Evolutionary conservation across 2,888 invertebrate species (phyloP).

Genomic region (Sycophila texana): DNA sequence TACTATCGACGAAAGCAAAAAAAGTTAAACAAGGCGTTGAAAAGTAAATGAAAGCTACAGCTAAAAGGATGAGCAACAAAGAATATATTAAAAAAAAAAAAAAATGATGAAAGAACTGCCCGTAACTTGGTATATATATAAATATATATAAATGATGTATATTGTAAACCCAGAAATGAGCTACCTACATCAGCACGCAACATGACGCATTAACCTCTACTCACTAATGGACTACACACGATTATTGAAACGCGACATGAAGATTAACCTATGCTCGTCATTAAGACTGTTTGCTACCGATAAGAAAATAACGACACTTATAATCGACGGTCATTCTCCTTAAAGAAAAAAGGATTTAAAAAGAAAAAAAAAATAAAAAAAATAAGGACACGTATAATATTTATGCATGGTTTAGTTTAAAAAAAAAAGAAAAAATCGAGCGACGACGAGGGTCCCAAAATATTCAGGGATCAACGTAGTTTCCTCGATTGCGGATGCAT

Average conservation of each 20-base stretch:
- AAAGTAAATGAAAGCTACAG: conserved; percentile 19
- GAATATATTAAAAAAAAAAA: conserved; percentile 38
- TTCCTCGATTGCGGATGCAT: conserved; percentile 71
- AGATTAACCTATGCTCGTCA: conserved; percentile 73
- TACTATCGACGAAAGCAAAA: conserved; percentile 22
- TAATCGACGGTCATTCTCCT: conserved; percentile 63
- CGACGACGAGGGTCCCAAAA: conserved; percentile 27
- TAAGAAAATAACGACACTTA: conserved; percentile 70
- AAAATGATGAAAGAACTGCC: conserved; percentile 48
- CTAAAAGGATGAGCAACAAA: conserved; percentile 25
- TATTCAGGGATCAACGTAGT: conserved; percentile 53
- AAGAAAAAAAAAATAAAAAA: conserved; percentile 61
- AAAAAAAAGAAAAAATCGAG: conserved; percentile 53
- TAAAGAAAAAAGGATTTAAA: conserved; percentile 54
- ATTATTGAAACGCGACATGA: conserved; percentile 72
- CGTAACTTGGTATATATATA: conserved; percentile 50
- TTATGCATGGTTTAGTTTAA: conserved; percentile 74
- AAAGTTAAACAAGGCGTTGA: conserved; percentile 42
- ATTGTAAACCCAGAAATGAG: conserved; percentile 64
- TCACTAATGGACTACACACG: conserved; percentile 72
- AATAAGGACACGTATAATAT: conserved; percentile 73
- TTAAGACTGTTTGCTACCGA: conserved; percentile 74
- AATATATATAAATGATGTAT: conserved; percentile 62
- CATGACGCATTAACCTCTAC: conserved; percentile 71
- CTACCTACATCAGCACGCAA: conserved; percentile 70